These are phyloP conservation scores for Procavia capensis DNA, from an alignment of 2,113 vertebrate genomes.

Conservation along the genomic window DNA sequence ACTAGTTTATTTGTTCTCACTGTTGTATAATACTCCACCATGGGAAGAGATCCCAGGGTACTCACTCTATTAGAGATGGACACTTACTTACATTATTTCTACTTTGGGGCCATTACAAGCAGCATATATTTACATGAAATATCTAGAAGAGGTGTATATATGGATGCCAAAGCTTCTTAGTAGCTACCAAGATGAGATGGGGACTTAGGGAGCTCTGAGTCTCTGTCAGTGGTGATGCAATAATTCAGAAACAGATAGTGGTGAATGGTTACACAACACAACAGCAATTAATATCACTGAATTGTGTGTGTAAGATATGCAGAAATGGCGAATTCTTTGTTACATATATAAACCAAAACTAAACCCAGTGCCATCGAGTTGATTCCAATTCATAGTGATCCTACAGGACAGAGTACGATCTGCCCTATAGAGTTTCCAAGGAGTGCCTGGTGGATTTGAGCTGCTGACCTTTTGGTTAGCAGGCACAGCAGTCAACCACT, in stretches of 20 bases:
- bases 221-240: background rate
- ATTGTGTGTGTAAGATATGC: too few species aligned
- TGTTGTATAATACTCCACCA: background rate
- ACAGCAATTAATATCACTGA: too few species aligned
- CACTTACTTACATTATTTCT: background rate
- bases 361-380: too few species aligned
- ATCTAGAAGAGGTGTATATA: background rate
- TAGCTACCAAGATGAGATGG: background rate
- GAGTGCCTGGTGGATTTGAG: too few species aligned
- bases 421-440: too few species aligned
- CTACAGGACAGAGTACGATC: too few species aligned
- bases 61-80: background rate
- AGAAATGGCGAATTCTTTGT: too few species aligned
- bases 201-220: background rate
- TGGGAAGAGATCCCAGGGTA: background rate
- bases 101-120: background rate
- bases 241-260: background rate
- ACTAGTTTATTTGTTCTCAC: background rate
- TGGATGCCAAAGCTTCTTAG: background rate
- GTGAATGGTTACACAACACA: background rate
- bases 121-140: background rate
- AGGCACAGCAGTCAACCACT: too few species aligned
- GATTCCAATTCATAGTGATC: too few species aligned
- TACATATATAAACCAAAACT: too few species aligned
- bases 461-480: too few species aligned